These are phyloP conservation scores for Medauroidea extradentata DNA, from an alignment of 1,140 invertebrate genomes.

Conservation along the genomic window DNA sequence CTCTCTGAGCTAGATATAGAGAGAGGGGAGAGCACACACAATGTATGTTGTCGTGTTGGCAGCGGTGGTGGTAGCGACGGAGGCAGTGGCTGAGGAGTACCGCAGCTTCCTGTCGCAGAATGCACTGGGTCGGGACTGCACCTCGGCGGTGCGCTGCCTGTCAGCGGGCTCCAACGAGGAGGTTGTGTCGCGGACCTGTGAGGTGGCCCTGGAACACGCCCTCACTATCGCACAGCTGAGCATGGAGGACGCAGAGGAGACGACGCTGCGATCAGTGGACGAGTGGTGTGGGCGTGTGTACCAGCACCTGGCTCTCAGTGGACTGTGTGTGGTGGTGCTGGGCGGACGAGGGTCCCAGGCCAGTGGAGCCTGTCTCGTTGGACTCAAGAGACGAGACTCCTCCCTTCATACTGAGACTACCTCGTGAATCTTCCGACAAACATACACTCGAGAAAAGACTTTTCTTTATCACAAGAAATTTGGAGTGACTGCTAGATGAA, in stretches of 20 bases:
- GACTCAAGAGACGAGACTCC: conserved; percentile 38
- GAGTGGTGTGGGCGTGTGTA: conserved; percentile 58
- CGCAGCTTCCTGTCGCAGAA: conserved; percentile 55
- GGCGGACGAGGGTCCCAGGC: conserved; percentile 46
- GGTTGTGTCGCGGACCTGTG: conserved; percentile 47
- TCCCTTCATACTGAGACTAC: background rate
- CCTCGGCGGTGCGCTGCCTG: too few species aligned
- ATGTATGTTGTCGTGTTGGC: background rate
- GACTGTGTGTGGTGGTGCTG: conserved; percentile 54
- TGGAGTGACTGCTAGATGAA: too few species aligned
- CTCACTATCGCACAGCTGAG: conserved; percentile 54
- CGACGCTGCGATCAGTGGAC: conserved; percentile 51
- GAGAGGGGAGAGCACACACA: background rate
- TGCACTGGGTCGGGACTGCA: conserved; percentile 34
- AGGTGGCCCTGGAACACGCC: conserved; percentile 46
- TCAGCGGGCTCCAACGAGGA: conserved; percentile 38
- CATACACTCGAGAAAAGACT: too few species aligned
- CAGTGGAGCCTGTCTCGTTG: conserved; percentile 49
- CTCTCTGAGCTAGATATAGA: background rate
- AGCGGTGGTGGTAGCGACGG: conserved; percentile 48
- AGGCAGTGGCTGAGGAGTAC: conserved; percentile 52
- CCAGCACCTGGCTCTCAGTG: conserved; percentile 48
- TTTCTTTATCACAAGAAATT: too few species aligned
- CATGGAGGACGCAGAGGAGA: conserved; percentile 46
- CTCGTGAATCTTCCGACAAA: too few species aligned